These are phyloP conservation scores for Notamacropus eugenii DNA, from an alignment of 2,797 vertebrate species.

Conservation along the genomic window DNA sequence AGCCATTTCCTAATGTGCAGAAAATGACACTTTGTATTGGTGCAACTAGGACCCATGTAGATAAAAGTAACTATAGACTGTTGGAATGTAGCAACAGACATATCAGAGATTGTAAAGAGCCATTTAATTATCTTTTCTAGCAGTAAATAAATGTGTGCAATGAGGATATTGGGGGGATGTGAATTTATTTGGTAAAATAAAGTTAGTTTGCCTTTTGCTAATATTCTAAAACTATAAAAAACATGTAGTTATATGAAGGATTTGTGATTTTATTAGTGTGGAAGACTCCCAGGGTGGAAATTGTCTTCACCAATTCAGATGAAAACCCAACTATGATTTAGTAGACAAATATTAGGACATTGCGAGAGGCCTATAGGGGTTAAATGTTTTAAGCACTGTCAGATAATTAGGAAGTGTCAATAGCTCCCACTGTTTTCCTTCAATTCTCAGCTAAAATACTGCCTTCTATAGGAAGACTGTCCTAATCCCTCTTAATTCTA, in stretches of 20 bases:
- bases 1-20: not conserved
- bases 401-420: not conserved
- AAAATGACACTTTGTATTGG: not conserved
- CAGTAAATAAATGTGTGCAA: not conserved
- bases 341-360: not conserved
- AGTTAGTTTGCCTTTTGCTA: not conserved
- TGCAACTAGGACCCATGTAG: not conserved
- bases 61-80: not conserved
- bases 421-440: not conserved
- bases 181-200: not conserved
- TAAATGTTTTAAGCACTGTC: not conserved
- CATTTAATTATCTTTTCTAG: not conserved
- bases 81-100: not conserved
- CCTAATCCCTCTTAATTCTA: not conserved
- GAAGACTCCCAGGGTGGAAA: not conserved
- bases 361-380: not conserved
- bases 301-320: not conserved
- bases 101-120: constrained; percentile 17
- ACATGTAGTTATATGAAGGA: not conserved
- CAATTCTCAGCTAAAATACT: not conserved
- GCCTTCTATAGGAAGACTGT: not conserved
- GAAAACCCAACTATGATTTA: not conserved
- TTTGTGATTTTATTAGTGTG: too few species aligned
- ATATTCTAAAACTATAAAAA: not conserved
- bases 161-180: not conserved